Base-by-base conservation (phyloP, 64 coral and sea anemone genomes). In the Stichodactyla mertensii region DNA sequence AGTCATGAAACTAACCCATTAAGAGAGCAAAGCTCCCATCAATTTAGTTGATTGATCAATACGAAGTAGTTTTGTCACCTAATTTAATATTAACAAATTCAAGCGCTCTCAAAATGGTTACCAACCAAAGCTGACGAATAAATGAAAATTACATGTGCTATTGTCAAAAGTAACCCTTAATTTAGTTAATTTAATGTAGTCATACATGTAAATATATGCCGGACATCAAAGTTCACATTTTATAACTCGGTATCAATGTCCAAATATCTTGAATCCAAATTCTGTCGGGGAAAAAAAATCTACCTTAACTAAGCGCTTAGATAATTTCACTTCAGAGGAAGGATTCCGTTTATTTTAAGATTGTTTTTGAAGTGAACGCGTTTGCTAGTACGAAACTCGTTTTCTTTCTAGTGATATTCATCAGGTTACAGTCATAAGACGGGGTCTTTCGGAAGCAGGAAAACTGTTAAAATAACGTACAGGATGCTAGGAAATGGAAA, bases 71-170 rank as follows among this genome's bases (percentile, higher is more conserved):
- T 74, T 74, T 74, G 69, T 74, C 69, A 74, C 26, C 69, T 74
- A 74, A 74, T 74, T 26, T 31, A 74, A 11, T 74, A 74, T 74
- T 74, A 74, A 74, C 69, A 31, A 74, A 74, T 27, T 74, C n/a
- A 74, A 19, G n/a, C 16, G 10, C 27, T 74, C 27, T 74, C 10
- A 27, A n/a, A 74, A 31, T 23, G 26, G 69, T 31, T 74, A 28
- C 69, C 69, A 74, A 28, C 69, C 22, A 74, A 26, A 27, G 24
- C n/a, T 13, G 27, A 27, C 13, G 27, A 74, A 11, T 74, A n/a
- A 74, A 74, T 31, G 69, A 74, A 74, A 74, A 74, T 74, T 74
- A 74, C 69, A 74, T 74, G 24, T 74, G 69, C 24, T 31, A 31
- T 74, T 74, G 69, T 74, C 23, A 23, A 1, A 31, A 31, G 69